phyloP scores from a whole-genome alignment of 2,888 invertebrate genomes.

The Diploptera punctata region DNA sequence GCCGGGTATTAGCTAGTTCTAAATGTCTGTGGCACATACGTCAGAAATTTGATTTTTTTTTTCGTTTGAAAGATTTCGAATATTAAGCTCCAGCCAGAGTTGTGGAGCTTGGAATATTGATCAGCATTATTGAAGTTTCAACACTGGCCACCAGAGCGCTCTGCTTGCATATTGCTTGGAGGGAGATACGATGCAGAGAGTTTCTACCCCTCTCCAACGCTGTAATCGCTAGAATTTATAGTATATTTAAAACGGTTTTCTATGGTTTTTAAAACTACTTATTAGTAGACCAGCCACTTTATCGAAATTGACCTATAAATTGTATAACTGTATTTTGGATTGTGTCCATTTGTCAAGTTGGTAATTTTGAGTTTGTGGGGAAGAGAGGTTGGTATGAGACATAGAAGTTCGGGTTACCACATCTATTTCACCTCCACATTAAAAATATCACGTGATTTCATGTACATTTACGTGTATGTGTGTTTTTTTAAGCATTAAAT shows the following conservation, averaged over 20 bases:
- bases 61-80: too few relatives aligned
- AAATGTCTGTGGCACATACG: too few relatives aligned
- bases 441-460: not conserved
- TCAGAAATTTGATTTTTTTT: too few relatives aligned
- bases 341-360: not conserved
- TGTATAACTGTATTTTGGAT: not conserved
- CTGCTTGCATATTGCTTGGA: not conserved
- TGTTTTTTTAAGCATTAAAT: not conserved
- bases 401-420: too few relatives aligned
- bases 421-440: not conserved
- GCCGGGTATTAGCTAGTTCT: too few relatives aligned
- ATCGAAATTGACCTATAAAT: slow-evolving; percentile 1
- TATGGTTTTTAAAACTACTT: not conserved
- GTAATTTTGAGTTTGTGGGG: not conserved
- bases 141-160: not conserved
- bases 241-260: not conserved
- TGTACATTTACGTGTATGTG: not conserved
- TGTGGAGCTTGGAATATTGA: too few relatives aligned
- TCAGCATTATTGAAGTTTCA: not conserved
- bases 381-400: too few relatives aligned
- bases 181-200: not conserved
- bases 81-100: too few relatives aligned
- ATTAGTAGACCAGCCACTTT: not conserved
- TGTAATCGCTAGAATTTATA: slow-evolving; percentile 7
- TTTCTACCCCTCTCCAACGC: not conserved